Conservation (phyloP, 2,888 invertebrate genomes). For the Peribatodes rhomboidaria region DNA sequence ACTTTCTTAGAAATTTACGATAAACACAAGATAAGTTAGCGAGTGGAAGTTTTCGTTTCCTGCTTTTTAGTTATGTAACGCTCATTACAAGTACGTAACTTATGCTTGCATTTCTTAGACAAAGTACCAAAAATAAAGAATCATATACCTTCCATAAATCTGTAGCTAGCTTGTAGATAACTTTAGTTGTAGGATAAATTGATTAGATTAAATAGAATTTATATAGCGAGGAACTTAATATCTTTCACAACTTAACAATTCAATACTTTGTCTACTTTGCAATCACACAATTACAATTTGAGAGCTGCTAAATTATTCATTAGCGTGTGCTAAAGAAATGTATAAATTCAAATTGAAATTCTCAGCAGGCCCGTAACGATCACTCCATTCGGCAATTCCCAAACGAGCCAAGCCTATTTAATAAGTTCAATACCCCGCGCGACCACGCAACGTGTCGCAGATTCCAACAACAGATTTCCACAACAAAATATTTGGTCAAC, state of each 20-base stretch:
- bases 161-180: too few species aligned
- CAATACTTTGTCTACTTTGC: neutral
- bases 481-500: conserved; percentile 37
- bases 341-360: conserved; percentile 34
- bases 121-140: too few species aligned
- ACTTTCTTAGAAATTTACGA: conserved; percentile 9
- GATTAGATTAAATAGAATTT: too few species aligned
- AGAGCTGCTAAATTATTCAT: conserved; percentile 26
- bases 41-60: neutral
- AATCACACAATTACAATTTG: conserved; percentile 13
- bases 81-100: too few species aligned
- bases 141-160: too few species aligned
- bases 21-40: neutral
- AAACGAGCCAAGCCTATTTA: conserved; percentile 33
- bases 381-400: conserved; percentile 35
- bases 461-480: conserved; percentile 17
- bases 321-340: conserved; percentile 22
- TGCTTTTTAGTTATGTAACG: neutral
- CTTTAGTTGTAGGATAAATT: too few species aligned
- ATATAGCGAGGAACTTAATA: too few species aligned
- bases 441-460: conserved; percentile 13
- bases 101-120: too few species aligned
- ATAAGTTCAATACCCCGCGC: conserved; percentile 32
- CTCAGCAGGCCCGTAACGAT: conserved; percentile 29
- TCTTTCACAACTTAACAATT: neutral